Evolutionary conservation across 2,113 vertebrate genomes (phyloP).

Genomic region (Periophthalmodon schlosseri): DNA sequence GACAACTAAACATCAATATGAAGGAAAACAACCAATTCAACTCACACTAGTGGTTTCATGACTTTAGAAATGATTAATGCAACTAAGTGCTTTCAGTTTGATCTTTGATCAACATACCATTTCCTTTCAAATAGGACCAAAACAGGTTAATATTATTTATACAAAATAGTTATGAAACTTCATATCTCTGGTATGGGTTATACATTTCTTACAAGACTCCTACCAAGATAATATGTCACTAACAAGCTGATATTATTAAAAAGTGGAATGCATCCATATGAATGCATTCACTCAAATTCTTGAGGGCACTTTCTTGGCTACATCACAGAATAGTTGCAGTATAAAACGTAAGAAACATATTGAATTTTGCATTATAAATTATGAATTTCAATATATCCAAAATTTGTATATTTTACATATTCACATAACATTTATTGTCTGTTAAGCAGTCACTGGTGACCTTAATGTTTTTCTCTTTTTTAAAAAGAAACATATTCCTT

Average conservation of each 20-base stretch:
- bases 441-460: constrained; percentile 7
- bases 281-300: constrained; percentile 70
- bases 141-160: constrained; percentile 59
- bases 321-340: constrained; percentile 65
- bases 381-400: constrained; percentile 76
- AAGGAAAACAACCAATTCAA: constrained; percentile 14
- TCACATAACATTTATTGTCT: constrained; percentile 55
- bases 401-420: constrained; percentile 69
- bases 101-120: constrained; percentile 58
- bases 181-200: constrained; percentile 65
- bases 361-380: constrained; percentile 76
- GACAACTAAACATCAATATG: constrained; percentile 10
- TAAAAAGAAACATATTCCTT: constrained; percentile 95
- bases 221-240: constrained; percentile 45
- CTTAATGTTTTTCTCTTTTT: constrained; percentile 39
- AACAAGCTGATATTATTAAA: constrained; percentile 29
- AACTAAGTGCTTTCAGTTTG: constrained; percentile 70
- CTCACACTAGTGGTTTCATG: constrained; percentile 2
- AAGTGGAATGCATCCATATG: constrained; percentile 52
- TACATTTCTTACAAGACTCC: constrained; percentile 64
- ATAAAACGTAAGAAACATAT: constrained; percentile 77
- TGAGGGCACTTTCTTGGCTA: constrained; percentile 73
- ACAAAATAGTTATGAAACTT: constrained; percentile 72
- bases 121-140: constrained; percentile 49
- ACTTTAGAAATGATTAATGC: constrained; percentile 41